Percentiles rank a stretch among this genome's conserved stretches.
These are phyloP conservation scores for Catocala sponsa DNA, from an alignment of 2,888 invertebrate species.

Conservation along the genomic window DNA sequence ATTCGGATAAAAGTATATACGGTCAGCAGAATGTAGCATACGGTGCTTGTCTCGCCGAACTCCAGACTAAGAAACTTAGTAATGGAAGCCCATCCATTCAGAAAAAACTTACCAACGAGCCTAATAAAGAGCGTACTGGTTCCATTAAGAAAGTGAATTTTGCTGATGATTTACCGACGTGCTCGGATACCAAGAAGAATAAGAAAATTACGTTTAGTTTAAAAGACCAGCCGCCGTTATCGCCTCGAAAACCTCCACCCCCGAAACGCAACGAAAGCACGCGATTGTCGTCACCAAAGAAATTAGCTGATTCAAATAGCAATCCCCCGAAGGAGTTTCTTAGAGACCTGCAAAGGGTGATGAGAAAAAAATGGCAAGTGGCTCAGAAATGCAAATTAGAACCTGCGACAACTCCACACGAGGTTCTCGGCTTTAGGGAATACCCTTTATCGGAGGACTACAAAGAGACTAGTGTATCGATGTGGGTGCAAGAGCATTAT, in stretches of 20 bases:
- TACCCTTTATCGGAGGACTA: constrained; percentile 92
- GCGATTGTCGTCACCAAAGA: constrained; percentile 92
- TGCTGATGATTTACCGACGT: constrained; percentile 86
- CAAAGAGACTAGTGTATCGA: constrained; percentile 94
- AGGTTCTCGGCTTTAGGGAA: constrained; percentile 96
- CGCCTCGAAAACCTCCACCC: constrained; percentile 91
- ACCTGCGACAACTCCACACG: constrained; percentile 95
- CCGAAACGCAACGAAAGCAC: constrained; percentile 93
- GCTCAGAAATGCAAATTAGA: constrained; percentile 97
- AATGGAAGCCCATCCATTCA: constrained; percentile 74
- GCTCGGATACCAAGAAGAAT: constrained; percentile 82
- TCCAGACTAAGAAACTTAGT: constrained; percentile 85
- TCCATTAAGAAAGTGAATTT: constrained; percentile 89
- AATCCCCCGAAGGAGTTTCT: constrained; percentile 94
- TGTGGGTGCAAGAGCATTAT: constrained; percentile 97
- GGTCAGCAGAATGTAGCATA: constrained; percentile 74
- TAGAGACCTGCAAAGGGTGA: constrained; percentile 96
- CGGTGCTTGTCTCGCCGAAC: constrained; percentile 87
- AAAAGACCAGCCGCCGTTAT: constrained; percentile 82
- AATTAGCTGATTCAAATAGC: constrained; percentile 91
- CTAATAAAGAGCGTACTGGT: constrained; percentile 79
- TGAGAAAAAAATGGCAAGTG: constrained; percentile 97
- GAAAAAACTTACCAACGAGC: constrained; percentile 71
- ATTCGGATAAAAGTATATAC: constrained; percentile 77
- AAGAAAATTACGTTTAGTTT: constrained; percentile 91